These are phyloP conservation scores for Metalampra italica DNA, from an alignment of 2,888 invertebrate genomes.

Conservation along the genomic window DNA sequence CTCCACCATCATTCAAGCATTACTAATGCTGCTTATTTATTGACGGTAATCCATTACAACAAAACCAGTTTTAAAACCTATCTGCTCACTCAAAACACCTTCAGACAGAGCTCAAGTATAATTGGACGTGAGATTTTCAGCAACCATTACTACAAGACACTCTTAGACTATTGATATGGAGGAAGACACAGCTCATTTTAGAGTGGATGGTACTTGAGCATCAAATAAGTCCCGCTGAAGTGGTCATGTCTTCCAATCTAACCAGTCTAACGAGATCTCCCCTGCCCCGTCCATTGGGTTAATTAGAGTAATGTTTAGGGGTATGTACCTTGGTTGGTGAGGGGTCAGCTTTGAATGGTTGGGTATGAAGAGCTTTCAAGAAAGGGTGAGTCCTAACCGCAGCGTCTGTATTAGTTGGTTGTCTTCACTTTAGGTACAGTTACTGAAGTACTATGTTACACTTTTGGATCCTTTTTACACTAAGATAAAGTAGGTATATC, in stretches of 20 bases:
- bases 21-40: slow-evolving; percentile 66
- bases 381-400: slow-evolving; percentile 53
- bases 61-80: slow-evolving; percentile 27
- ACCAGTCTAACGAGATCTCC: slow-evolving; percentile 42
- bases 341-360: slow-evolving; percentile 39
- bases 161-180: slow-evolving; percentile 22
- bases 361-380: slow-evolving; percentile 38
- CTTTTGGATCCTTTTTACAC: background rate
- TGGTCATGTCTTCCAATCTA: slow-evolving; percentile 56
- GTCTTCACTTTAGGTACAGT: background rate
- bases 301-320: slow-evolving; percentile 41
- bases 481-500: background rate
- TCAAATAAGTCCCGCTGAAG: slow-evolving; percentile 62
- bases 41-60: slow-evolving; percentile 59
- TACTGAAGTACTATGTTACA: background rate
- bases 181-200: slow-evolving; percentile 25
- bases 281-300: slow-evolving; percentile 28
- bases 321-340: slow-evolving; percentile 31
- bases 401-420: slow-evolving; percentile 39
- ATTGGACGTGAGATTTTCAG: slow-evolving; percentile 19
- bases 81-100: slow-evolving; percentile 5
- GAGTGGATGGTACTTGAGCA: slow-evolving; percentile 40
- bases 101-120: slow-evolving; percentile 21
- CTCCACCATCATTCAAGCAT: slow-evolving; percentile 43
- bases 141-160: slow-evolving; percentile 10